A percentile compares a stretch with the other conserved stretches of the same genome.
phyloP scores from a whole-genome alignment of 2,888 invertebrate species.

The Caenorhabditis virilis region DNA sequence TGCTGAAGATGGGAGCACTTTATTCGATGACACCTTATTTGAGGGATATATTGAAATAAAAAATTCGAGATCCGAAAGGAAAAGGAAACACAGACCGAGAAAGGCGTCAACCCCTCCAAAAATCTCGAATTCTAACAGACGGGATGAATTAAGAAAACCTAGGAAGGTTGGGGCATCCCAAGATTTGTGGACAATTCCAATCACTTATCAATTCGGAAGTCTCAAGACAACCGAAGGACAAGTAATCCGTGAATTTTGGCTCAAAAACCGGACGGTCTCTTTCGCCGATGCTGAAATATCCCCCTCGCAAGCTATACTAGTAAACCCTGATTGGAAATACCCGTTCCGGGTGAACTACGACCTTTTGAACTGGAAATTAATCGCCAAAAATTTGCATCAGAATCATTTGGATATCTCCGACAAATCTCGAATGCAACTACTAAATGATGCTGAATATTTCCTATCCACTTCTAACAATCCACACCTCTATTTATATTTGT shows the following conservation, averaged over 20 bases:
- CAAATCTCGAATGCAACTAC: conserved; percentile 63
- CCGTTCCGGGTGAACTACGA: conserved; percentile 67
- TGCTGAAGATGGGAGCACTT: conserved; percentile 25
- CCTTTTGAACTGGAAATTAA: conserved; percentile 62
- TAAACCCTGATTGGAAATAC: conserved; percentile 66
- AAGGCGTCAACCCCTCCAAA: conserved; percentile 15
- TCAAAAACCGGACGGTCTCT: conserved; percentile 60
- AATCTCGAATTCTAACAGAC: conserved; percentile 9
- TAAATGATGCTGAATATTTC: conserved; percentile 63
- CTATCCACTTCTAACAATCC: conserved; percentile 58
- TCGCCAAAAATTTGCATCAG: conserved; percentile 59
- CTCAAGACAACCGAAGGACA: conserved; percentile 60
- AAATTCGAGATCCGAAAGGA: conserved; percentile 9
- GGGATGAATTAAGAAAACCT: conserved; percentile 46
- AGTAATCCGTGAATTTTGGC: conserved; percentile 61
- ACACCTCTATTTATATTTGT: conserved; percentile 47
- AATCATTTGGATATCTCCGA: conserved; percentile 56
- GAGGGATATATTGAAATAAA: conserved; percentile 34
- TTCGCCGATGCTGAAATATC: conserved; percentile 64
- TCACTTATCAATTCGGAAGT: conserved; percentile 65
- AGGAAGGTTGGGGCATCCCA: conserved; percentile 34
- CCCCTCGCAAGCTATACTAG: conserved; percentile 57
- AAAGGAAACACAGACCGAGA: conserved; percentile 29
- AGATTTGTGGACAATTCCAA: conserved; percentile 65
- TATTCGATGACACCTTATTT: conserved; percentile 47